Evolutionary conservation across 2,113 vertebrate genomes (phyloP).

Genomic region (Rhineura floridana): DNA sequence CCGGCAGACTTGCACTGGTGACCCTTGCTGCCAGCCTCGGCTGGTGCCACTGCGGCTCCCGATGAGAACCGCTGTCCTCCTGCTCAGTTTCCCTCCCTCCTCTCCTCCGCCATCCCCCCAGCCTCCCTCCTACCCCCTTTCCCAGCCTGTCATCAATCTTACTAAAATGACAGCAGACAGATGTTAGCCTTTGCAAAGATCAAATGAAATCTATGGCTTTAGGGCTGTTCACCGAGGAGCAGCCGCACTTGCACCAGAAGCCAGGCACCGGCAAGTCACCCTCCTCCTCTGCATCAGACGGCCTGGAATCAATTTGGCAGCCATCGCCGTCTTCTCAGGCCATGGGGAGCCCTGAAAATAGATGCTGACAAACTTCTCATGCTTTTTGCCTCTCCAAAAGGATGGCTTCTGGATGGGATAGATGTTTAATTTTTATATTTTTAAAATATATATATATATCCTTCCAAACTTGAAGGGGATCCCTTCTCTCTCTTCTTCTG

Average conservation of each 20-base stretch:
- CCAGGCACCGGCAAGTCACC: conserved; percentile 70
- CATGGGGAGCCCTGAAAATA: conserved; percentile 70
- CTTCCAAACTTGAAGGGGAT: conserved; percentile 19
- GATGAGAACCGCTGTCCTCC: conserved; percentile 64
- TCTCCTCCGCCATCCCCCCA: conserved; percentile 20
- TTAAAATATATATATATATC: background rate
- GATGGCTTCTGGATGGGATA: background rate
- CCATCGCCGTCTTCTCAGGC: conserved; percentile 65
- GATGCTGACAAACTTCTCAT: conserved; percentile 79
- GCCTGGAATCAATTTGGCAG: conserved; percentile 73
- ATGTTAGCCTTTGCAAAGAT: conserved; percentile 99
- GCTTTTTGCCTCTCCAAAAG: conserved; percentile 34
- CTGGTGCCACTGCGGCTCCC: conserved; percentile 58
- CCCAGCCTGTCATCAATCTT: conserved; percentile 97
- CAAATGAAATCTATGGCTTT: conserved; percentile 97
- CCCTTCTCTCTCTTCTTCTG: conserved; percentile 13
- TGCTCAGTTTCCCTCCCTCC: conserved; percentile 27
- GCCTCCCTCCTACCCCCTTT: conserved; percentile 73
- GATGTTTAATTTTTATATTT: background rate
- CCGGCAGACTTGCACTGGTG: conserved; percentile 44
- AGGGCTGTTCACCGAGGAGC: conserved; percentile 88
- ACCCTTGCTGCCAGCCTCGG: conserved; percentile 64
- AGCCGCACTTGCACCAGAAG: conserved; percentile 72
- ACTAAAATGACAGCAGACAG: conserved; percentile 99
- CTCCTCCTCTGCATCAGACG: conserved; percentile 63